Percentiles rank a stretch among this genome's conserved stretches.
Evolutionary conservation across 2,113 vertebrate genomes (phyloP).

Genomic region (Grammomys dolichurus): DNA sequence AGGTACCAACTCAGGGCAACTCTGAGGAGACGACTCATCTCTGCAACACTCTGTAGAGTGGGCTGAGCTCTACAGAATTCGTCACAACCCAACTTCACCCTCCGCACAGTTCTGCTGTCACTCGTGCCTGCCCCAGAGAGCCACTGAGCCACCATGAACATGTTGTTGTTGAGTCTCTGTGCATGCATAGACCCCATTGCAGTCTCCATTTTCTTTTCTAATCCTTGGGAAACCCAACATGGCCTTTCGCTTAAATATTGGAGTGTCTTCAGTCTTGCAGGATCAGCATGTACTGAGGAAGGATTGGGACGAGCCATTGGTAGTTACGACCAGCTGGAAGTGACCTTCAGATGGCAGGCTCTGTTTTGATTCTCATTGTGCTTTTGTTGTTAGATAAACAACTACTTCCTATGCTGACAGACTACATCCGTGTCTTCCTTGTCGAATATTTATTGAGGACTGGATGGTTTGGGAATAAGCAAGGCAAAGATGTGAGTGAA

Average conservation of each 20-base stretch:
- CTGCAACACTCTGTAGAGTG: too few relatives aligned
- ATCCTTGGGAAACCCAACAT: not conserved
- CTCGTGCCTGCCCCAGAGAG: not conserved
- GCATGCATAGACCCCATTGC: not conserved
- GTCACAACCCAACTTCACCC: not conserved
- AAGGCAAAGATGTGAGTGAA: not conserved
- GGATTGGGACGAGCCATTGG: not conserved
- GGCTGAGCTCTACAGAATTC: not conserved
- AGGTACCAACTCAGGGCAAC: not conserved
- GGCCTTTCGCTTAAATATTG: not conserved
- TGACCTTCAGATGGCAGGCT: not conserved
- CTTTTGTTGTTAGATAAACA: too few relatives aligned
- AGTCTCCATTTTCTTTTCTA: not conserved
- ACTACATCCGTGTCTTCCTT: not conserved
- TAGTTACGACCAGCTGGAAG: not conserved
- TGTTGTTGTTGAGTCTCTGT: not conserved
- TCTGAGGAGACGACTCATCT: not conserved
- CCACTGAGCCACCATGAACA: not conserved
- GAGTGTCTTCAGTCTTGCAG: not conserved
- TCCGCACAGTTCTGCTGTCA: not conserved
- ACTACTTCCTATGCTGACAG: not conserved
- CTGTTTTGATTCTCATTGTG: not conserved
- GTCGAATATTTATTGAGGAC: not conserved
- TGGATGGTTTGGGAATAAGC: not conserved
- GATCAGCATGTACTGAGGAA: not conserved